Percentiles rank a stretch among this genome's conserved stretches.
Conservation (phyloP, 2,113 vertebrate species). For the Psephotus haematonotus region DNA sequence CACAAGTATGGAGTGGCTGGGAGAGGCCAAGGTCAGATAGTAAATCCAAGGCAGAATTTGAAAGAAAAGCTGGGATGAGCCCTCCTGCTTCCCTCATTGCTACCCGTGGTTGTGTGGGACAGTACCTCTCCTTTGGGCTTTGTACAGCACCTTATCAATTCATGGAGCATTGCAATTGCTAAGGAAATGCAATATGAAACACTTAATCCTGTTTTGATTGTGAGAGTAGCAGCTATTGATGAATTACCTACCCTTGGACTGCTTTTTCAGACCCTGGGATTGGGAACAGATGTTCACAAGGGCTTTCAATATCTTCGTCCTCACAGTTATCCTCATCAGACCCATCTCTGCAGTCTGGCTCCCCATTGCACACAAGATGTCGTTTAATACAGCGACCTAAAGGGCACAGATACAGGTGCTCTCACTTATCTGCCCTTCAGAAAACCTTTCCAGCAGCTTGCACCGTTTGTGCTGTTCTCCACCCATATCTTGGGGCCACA, state of each 20-base stretch:
- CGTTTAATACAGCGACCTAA: conserved; percentile 88
- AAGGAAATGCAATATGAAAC: background rate
- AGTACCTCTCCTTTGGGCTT: background rate
- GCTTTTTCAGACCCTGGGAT: conserved; percentile 83
- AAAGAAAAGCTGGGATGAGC: background rate
- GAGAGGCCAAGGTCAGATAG: background rate
- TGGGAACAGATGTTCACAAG: conserved; percentile 76
- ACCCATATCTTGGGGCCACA: background rate
- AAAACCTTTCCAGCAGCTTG: background rate
- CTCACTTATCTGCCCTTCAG: background rate
- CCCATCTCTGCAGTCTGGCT: conserved; percentile 81
- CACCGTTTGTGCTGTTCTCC: background rate
- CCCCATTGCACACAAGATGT: conserved; percentile 86
- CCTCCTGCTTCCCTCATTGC: background rate
- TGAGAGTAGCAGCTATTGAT: background rate
- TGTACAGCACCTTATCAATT: background rate
- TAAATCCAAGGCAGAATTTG: background rate
- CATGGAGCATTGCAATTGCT: background rate
- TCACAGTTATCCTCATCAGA: conserved; percentile 86
- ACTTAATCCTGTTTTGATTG: background rate
- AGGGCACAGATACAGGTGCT: background rate
- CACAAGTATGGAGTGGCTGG: background rate
- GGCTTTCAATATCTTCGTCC: conserved; percentile 17
- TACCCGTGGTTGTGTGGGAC: background rate
- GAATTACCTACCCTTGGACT: conserved; percentile 79